Evolutionary conservation across 37 sponge, comb jelly and placozoan genomes (phyloP).

Genomic region (Amphimedon queenslandica): DNA sequence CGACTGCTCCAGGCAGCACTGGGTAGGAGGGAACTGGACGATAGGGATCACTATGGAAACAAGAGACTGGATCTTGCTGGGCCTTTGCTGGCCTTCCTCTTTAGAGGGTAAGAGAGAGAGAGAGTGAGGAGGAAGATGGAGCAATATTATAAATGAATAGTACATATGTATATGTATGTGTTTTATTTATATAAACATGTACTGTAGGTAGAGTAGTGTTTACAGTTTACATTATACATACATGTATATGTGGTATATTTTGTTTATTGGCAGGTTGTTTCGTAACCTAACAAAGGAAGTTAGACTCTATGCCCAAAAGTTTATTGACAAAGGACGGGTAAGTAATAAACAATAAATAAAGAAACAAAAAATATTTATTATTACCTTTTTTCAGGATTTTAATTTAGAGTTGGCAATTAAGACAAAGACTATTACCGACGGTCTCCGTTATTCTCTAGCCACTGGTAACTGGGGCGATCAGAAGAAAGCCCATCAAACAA

Average conservation of each 20-base stretch:
- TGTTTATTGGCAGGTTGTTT: conserved; percentile 64
- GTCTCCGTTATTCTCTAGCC: conserved; percentile 96
- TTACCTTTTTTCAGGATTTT: conserved; percentile 86
- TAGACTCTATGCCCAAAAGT: conserved; percentile 92
- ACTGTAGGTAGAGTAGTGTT: background rate
- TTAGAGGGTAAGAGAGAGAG: conserved; percentile 77
- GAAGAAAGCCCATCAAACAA: conserved; percentile 95
- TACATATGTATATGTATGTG: too few relatives aligned
- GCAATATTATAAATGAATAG: too few relatives aligned
- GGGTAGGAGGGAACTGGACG: conserved; percentile 96
- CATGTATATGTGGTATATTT: background rate
- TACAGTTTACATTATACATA: background rate
- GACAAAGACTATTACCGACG: conserved; percentile 94
- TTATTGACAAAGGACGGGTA: conserved; percentile 92
- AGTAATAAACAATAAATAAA: conserved; percentile 10
- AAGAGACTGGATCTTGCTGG: conserved; percentile 98
- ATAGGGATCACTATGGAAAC: conserved; percentile 99
- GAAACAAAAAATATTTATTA: too few relatives aligned
- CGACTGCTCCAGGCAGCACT: conserved; percentile 90
- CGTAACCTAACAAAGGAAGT: conserved; percentile 97
- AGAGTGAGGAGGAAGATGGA: background rate
- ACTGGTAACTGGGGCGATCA: conserved; percentile 99
- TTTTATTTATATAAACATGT: background rate
- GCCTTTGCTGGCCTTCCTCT: conserved; percentile 92
- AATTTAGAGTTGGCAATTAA: conserved; percentile 93